These are phyloP conservation scores for Phalacrocorax carbo DNA, from an alignment of 2,113 vertebrate genomes.

Conservation along the genomic window DNA sequence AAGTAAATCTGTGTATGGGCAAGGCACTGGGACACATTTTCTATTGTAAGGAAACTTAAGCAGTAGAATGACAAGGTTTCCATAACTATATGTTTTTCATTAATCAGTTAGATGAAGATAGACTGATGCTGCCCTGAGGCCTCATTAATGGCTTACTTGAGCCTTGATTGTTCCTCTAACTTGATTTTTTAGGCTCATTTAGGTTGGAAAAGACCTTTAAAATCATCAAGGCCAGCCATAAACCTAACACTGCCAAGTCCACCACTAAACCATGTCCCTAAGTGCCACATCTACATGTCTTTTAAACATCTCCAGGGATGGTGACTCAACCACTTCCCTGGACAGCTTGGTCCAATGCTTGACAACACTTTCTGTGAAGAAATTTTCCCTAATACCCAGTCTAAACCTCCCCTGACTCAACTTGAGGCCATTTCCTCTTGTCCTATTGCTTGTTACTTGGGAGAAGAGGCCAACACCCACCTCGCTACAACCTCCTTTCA, in stretches of 20 bases:
- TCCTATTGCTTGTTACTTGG: no score
- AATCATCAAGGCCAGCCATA: background rate
- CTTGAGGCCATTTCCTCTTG: no score
- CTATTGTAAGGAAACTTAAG: background rate
- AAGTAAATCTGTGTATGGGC: background rate
- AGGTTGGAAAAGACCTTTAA: background rate
- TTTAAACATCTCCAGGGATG: no score
- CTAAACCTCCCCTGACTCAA: no score
- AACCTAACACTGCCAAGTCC: background rate
- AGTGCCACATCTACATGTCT: no score
- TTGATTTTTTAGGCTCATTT: background rate
- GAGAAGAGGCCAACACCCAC: no score
- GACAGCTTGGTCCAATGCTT: no score
- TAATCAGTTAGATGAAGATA: background rate
- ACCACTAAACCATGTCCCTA: no score
- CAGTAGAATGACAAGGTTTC: background rate
- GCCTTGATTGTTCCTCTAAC: background rate
- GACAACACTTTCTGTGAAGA: no score
- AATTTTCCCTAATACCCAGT: no score
- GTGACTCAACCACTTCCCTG: no score
- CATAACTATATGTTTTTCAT: background rate
- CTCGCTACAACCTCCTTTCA: no score
- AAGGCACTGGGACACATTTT: background rate
- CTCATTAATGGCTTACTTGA: background rate
- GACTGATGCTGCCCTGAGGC: background rate